Evolutionary conservation across 2,888 invertebrate genomes (phyloP).

Genomic region (Augochlorella aurata): DNA sequence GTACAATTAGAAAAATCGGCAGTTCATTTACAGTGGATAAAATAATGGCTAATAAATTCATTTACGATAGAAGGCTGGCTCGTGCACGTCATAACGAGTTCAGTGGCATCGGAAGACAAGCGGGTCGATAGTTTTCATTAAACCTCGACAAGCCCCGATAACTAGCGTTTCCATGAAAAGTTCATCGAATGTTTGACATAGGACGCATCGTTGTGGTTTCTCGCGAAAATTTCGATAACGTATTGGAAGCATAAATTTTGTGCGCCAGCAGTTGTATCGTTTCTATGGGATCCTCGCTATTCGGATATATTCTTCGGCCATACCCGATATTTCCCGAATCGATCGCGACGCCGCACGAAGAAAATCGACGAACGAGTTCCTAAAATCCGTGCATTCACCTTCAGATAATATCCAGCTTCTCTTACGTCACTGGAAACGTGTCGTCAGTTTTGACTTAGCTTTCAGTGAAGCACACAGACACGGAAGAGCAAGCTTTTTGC

Average conservation of each 20-base stretch:
- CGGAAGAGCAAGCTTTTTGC: background rate
- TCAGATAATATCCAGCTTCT: background rate
- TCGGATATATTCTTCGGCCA: background rate
- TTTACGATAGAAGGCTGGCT: background rate
- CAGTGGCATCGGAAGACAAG: slow-evolving; percentile 1
- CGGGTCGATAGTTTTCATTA: slow-evolving; percentile 35
- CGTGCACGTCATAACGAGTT: background rate
- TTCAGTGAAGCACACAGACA: background rate
- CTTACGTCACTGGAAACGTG: slow-evolving; percentile 1
- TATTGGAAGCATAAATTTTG: slow-evolving; percentile 26
- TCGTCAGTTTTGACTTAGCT: slow-evolving; percentile 28
- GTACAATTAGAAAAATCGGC: background rate
- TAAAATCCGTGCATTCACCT: background rate
- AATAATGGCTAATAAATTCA: background rate
- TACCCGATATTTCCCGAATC: background rate
- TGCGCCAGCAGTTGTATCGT: slow-evolving; percentile 8
- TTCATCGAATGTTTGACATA: slow-evolving; percentile 29
- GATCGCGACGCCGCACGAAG: slow-evolving; percentile 2
- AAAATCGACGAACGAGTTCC: slow-evolving; percentile 9
- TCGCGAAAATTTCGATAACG: slow-evolving; percentile 47
- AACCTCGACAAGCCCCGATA: background rate
- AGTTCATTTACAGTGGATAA: background rate
- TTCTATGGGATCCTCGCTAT: background rate
- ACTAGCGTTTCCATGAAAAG: background rate
- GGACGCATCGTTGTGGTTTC: slow-evolving; percentile 12